These are phyloP conservation scores for Harpalus rufipes DNA, from an alignment of 2,888 invertebrate species.

Conservation along the genomic window DNA sequence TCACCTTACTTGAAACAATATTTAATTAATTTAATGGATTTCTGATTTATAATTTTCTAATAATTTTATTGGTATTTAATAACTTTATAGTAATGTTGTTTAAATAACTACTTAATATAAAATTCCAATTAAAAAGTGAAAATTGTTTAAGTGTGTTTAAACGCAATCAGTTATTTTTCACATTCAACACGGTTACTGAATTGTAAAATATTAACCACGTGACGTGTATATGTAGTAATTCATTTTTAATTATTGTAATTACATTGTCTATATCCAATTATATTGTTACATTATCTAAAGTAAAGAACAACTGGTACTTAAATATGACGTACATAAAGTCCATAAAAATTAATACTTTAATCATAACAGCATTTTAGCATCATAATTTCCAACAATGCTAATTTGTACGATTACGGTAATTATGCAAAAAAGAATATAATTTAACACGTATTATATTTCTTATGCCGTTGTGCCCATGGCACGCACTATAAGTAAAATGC, in stretches of 20 bases:
- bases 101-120: not conserved
- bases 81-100: not conserved
- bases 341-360: not conserved
- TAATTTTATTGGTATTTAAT: too few species aligned
- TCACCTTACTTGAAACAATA: too few species aligned
- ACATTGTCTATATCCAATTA: too few species aligned
- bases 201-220: not conserved
- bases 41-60: too few species aligned
- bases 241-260: not conserved
- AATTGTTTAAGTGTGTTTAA: not conserved
- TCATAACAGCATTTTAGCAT: not conserved
- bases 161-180: constrained; percentile 2
- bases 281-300: too few species aligned
- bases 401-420: too few species aligned
- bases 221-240: not conserved
- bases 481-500: too few species aligned
- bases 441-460: too few species aligned
- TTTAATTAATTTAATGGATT: too few species aligned
- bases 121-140: constrained; percentile 26
- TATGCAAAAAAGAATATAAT: too few species aligned
- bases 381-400: too few species aligned
- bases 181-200: constrained; percentile 3
- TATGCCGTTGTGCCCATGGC: too few species aligned
- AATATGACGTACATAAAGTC: not conserved
- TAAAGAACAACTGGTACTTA: not conserved